Base-by-base conservation (phyloP, 2,797 vertebrate species). In the Tympanoctomys barrerae region DNA sequence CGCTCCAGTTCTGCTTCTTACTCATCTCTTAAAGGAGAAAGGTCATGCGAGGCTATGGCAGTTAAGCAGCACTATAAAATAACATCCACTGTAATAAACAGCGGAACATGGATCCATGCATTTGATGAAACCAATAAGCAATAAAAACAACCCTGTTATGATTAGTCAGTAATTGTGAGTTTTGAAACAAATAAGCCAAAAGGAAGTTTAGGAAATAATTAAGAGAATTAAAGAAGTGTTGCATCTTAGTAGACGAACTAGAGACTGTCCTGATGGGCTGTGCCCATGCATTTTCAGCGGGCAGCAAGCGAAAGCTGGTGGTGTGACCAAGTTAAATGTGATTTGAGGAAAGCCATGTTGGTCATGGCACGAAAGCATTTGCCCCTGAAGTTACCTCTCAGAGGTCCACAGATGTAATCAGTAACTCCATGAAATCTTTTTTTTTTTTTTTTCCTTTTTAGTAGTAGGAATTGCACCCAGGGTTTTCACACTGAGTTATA, bases 11-110 rank as follows among this genome's bases (percentile, higher is more conserved):
- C 89, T 73, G 85, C 33, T 46, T 61, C 89, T 88, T 57, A 68
- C 54, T 91, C 97, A 97, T 96, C 94, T 97, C 97, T 98, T 97
- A 97, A 95, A 96, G 97, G 87, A 92, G 87, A 96, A 98, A 97
- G 96, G 97, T 96, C 97, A 96, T 71, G 89, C 96, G 95, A 98
- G 93, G 93, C 96, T 96, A 97, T 94, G 94, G 94, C 96, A 71
- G 95, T 90, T 92, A 90, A 97, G 93, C 11, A 82, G 80, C 57
- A 4, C 78, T 90, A 94, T 79, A 95, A 95, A 97, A 80, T n/a
- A 31, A 31, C 68, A 14, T 83, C 95, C 68, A 19, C 24, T 21
- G 78, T 83, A 82, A 95, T 71, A 96, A 90, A 80, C 80, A n/a
- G 0, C 19, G 68, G 92, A 88, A 78, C 94, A 80, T 14, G 59